Base-by-base conservation (phyloP, 2,113 vertebrate genomes). In the Daubentonia madagascariensis region DNA sequence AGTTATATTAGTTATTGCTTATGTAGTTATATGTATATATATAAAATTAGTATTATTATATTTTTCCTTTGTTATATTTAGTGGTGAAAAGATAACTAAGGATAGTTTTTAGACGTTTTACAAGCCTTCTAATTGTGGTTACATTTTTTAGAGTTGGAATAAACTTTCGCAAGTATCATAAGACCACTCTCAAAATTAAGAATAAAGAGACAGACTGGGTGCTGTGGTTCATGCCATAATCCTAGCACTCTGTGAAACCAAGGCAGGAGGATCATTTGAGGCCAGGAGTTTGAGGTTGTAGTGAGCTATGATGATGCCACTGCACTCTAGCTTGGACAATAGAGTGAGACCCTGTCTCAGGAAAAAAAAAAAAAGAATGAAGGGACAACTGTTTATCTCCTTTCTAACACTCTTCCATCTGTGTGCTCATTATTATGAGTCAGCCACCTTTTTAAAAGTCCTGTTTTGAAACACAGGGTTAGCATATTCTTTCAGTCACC, bases 1-100 rank as follows among this genome's bases (percentile, higher is more conserved):
- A 87, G 11, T 65, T 67, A 67, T 17, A 35, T 3, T 76, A 76
- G 8, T 48, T 48, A 48, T 76, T 76, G 28, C 28, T 76, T 32
- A 48, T 40, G 10, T 72, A 43, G 37, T 43, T 72, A 3, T 68
- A 68, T 25, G 40, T 48, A 18, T 76, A 32, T 32, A 75, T 48
- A 18, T 76, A 32, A 18, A 75, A 5, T 35, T 65, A 67, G 1
- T 35, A 67, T 14, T 67, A 32, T 17, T 76, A 32, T 76, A 48
- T 48, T 94, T 81, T 89, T n/a, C n/a, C 85, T 90, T 95, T 80
- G 35, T 84, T 85, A 52, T 9, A 30, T 72, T 78, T 93, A 45
- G 30, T 89, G 48, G 79, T 57, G 13, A 84, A 95, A 65, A 59
- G 65, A 48, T 85, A 67, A n/a, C 8, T 70, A 70, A 88, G 48